Evolutionary conservation across 2,888 invertebrate species (phyloP).

Genomic region (Zhuqinia jingwanae): DNA sequence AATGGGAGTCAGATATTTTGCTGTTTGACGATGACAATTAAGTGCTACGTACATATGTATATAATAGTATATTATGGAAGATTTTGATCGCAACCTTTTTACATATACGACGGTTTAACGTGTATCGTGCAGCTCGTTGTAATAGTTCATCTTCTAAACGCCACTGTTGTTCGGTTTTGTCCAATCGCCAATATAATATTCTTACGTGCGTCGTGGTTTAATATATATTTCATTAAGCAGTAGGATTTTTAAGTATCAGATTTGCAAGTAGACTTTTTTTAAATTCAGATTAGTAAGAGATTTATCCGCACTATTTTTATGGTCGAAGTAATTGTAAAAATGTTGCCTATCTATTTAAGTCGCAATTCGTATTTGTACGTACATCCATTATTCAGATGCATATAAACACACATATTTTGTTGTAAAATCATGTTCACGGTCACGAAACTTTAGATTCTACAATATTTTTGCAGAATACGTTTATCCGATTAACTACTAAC

Average conservation of each 20-base stretch:
- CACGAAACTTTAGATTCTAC: too few species aligned
- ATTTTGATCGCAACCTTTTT: slow-evolving; percentile 41
- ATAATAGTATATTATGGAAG: slow-evolving; percentile 25
- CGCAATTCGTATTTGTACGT: slow-evolving; percentile 45
- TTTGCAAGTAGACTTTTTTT: slow-evolving; percentile 5
- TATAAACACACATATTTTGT: background rate
- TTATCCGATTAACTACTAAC: background rate
- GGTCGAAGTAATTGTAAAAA: slow-evolving; percentile 40
- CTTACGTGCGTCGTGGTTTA: too few species aligned
- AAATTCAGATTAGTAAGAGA: slow-evolving; percentile 52
- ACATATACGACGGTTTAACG: slow-evolving; percentile 16
- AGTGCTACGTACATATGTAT: slow-evolving; percentile 18
- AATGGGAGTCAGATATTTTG: slow-evolving; percentile 78
- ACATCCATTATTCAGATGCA: background rate
- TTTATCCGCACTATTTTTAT: slow-evolving; percentile 68
- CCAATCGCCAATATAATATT: slow-evolving; percentile 9
- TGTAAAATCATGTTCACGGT: background rate
- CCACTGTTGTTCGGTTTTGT: slow-evolving; percentile 33
- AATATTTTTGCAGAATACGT: background rate
- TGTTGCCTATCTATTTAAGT: slow-evolving; percentile 26
- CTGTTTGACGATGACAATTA: slow-evolving; percentile 79
- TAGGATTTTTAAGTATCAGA: background rate
- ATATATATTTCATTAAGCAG: background rate
- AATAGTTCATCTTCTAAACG: slow-evolving; percentile 3
- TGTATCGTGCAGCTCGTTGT: slow-evolving; percentile 22